Evolutionary conservation across 1,140 invertebrate genomes (phyloP).

Genomic region (Dreissena polymorpha): DNA sequence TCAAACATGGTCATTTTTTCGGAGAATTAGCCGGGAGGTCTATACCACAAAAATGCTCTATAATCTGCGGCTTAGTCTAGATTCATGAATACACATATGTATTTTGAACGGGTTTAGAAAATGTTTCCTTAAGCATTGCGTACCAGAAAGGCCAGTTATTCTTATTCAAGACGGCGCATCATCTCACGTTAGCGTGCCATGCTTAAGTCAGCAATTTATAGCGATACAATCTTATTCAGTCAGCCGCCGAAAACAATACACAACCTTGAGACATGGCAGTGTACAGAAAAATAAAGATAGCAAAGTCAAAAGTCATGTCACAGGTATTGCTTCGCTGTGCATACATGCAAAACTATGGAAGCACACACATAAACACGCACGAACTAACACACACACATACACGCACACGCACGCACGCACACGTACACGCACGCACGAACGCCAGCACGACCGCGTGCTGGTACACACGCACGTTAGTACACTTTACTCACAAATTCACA

Average conservation of each 20-base stretch:
- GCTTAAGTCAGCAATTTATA: slow-evolving; percentile 1
- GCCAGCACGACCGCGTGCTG: no score
- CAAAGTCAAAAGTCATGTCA: background rate
- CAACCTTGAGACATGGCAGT: background rate
- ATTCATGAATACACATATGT: slow-evolving; percentile 21
- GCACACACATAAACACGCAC: no score
- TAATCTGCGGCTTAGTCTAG: slow-evolving; percentile 18
- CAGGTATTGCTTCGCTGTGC: background rate
- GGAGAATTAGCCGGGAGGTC: background rate
- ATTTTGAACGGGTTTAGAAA: slow-evolving; percentile 15
- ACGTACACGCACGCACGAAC: no score
- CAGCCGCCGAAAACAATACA: slow-evolving; percentile 2
- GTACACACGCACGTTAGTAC: no score
- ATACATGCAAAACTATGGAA: no score
- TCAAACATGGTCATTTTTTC: slow-evolving; percentile 27
- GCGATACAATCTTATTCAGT: slow-evolving; percentile 6
- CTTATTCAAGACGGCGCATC: slow-evolving; percentile 19
- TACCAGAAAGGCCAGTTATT: background rate
- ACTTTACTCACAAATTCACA: no score
- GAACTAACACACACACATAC: no score
- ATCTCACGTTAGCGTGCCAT: background rate
- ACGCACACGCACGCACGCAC: no score
- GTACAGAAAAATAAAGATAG: background rate
- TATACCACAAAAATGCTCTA: slow-evolving; percentile 6
- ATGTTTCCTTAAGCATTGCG: no score